These are phyloP conservation scores for Hiodon alosoides DNA, from an alignment of 2,113 vertebrate genomes.

Conservation along the genomic window DNA sequence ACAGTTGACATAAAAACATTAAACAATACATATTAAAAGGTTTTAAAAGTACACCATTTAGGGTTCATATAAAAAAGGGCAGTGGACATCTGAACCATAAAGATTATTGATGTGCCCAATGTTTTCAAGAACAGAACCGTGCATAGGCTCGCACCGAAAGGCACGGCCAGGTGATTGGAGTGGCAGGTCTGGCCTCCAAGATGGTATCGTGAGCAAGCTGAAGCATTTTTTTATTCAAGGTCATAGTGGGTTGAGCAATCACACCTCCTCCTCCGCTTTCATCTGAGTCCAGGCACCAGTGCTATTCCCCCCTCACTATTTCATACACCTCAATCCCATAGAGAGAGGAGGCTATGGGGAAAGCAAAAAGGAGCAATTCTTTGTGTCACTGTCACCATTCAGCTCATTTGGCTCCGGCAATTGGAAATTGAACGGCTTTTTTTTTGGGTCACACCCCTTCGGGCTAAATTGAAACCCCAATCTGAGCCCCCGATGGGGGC, in stretches of 20 bases:
- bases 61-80: no score
- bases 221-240: conserved; percentile 19
- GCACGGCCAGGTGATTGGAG: conserved; percentile 1
- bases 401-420: conserved; percentile 23
- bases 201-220: not conserved
- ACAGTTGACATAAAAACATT: not conserved
- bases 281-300: not conserved
- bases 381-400: conserved; percentile 1
- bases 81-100: not conserved
- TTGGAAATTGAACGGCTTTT: conserved; percentile 23
- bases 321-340: conserved; percentile 24
- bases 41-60: no score
- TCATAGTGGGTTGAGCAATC: conserved; percentile 21
- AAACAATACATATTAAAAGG: no score
- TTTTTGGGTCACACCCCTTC: conserved; percentile 34
- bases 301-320: conserved; percentile 12
- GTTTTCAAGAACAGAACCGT: conserved; percentile 13
- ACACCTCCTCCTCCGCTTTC: not conserved
- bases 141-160: not conserved
- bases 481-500: conserved; percentile 23
- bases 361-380: not conserved
- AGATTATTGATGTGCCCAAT: not conserved
- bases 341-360: conserved; percentile 22
- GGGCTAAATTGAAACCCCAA: conserved; percentile 27
- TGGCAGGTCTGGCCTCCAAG: not conserved